phyloP scores from a whole-genome alignment of 2,113 vertebrate genomes.

The Sterrhoptilus dennistouni region DNA sequence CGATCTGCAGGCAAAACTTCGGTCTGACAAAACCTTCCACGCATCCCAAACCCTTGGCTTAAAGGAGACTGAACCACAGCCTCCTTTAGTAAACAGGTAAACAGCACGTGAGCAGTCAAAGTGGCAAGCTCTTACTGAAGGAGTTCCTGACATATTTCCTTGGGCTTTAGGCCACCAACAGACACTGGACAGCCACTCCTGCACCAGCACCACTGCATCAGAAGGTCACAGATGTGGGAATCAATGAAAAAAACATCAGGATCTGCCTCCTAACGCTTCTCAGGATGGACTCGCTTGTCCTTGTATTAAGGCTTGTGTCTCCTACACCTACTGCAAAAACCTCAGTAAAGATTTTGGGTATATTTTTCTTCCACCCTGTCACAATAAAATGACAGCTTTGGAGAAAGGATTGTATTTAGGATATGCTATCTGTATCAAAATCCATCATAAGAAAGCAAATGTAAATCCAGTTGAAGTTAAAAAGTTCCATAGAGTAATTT shows the following conservation, averaged over 20 bases:
- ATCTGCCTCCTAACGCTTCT: not conserved
- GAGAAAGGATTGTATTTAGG: not conserved
- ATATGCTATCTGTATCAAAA: not conserved
- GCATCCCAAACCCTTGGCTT: not conserved
- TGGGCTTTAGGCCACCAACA: not conserved
- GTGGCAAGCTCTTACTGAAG: not conserved
- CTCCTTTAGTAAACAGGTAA: not conserved
- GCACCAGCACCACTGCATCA: not conserved
- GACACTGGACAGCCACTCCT: not conserved
- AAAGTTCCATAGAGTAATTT: not conserved
- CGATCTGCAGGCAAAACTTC: not conserved
- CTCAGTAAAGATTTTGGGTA: not conserved
- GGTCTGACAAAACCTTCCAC: not conserved
- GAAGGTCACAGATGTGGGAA: not conserved
- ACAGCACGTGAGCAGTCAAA: not conserved
- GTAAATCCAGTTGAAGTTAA: not conserved
- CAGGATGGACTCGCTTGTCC: not conserved
- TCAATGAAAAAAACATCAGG: fast-evolving
- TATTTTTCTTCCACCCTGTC: not conserved
- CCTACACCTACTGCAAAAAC: not conserved
- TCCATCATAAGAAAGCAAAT: not conserved
- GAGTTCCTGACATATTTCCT: not conserved
- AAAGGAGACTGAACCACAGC: not conserved
- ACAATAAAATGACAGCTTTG: not conserved
- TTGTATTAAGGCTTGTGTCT: not conserved